These are phyloP conservation scores for Betta splendens DNA, from an alignment of 2,797 vertebrate genomes.

Conservation along the genomic window DNA sequence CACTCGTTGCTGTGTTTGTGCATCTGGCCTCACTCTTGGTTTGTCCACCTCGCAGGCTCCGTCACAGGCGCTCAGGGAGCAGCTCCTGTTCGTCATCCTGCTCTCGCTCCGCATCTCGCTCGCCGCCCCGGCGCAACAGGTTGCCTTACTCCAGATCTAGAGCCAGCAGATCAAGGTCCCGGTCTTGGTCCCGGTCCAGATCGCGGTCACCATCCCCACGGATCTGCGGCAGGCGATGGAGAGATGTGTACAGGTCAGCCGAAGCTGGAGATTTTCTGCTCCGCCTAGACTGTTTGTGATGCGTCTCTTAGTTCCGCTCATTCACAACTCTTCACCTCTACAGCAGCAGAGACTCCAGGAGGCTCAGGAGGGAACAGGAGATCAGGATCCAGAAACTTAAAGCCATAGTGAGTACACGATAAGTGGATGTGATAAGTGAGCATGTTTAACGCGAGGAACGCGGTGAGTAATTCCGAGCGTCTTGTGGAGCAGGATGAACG, in stretches of 20 bases:
- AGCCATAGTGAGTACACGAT: slow-evolving; percentile 77
- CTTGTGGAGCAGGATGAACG: slow-evolving; percentile 87
- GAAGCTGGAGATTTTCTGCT: not conserved
- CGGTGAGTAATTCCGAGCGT: not conserved
- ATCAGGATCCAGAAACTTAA: slow-evolving; percentile 73
- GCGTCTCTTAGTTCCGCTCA: not conserved
- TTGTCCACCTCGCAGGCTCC: slow-evolving; percentile 63
- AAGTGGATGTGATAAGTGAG: not conserved
- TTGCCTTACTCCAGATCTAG: slow-evolving; percentile 75
- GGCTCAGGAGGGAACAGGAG: slow-evolving; percentile 60
- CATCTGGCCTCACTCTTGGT: not conserved
- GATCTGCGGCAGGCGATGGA: slow-evolving; percentile 57
- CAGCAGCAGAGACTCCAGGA: slow-evolving; percentile 63
- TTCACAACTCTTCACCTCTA: not conserved
- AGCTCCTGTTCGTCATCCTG: slow-evolving; percentile 80
- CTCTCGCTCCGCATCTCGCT: slow-evolving; percentile 80
- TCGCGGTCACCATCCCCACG: slow-evolving; percentile 65
- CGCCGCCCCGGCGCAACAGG: slow-evolving; percentile 58
- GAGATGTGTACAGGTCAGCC: slow-evolving; percentile 81
- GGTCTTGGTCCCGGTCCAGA: slow-evolving; percentile 62
- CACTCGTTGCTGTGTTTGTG: not conserved
- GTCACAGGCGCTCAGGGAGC: slow-evolving; percentile 73
- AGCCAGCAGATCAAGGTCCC: slow-evolving; percentile 59
- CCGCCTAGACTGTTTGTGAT: not conserved
- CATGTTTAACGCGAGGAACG: not conserved